Conservation (phyloP, 2,797 vertebrate species). For the Merluccius polli region DNA sequence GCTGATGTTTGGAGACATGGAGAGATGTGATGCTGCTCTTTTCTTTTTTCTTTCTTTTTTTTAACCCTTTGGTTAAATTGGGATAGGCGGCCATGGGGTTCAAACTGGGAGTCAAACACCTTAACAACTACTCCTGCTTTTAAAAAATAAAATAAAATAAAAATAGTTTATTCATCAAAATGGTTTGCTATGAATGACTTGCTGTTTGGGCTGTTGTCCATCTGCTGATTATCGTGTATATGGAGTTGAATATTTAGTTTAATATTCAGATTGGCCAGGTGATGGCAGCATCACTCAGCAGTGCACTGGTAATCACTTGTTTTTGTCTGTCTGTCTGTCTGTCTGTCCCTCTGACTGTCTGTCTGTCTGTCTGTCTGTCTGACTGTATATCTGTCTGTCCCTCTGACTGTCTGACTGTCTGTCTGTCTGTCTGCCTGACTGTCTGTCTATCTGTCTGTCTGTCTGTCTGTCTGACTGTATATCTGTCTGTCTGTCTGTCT, state of each 20-base stretch:
- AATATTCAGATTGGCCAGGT: constrained; percentile 40
- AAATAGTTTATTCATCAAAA: no score
- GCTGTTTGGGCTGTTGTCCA: neutral
- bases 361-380: neutral
- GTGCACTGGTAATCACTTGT: neutral
- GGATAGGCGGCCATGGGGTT: no score
- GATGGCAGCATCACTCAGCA: constrained; percentile 53
- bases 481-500: neutral
- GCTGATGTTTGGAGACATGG: constrained; percentile 51
- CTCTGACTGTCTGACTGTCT: no score
- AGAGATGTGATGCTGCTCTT: constrained; percentile 36
- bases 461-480: neutral
- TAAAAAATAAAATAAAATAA: neutral
- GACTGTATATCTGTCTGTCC: neutral
- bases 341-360: constrained; percentile 20
- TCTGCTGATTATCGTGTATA: neutral
- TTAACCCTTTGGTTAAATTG: constrained; percentile 24
- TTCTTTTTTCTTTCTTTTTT: neutral
- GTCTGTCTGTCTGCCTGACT: neutral
- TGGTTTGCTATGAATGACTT: neutral
- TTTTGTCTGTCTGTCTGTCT: constrained; percentile 15
- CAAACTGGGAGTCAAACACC: neutral
- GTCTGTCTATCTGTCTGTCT: neutral
- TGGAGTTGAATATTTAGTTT: neutral
- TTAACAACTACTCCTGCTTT: neutral